Base-by-base conservation (phyloP, 2,113 vertebrate species). In the Empidonax alnorum region DNA sequence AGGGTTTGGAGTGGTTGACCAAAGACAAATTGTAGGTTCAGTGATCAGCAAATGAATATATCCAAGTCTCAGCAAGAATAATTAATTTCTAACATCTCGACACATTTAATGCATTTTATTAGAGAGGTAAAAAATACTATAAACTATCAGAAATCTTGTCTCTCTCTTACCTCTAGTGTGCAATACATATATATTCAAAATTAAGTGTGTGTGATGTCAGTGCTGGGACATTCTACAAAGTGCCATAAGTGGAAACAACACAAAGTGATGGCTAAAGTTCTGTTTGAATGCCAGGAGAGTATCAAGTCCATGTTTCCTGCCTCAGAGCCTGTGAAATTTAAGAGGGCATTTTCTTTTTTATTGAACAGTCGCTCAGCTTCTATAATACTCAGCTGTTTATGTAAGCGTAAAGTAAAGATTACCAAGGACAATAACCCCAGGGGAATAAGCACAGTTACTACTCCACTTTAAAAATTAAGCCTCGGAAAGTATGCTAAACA, bases 311-410 rank as follows among this genome's bases (percentile, higher is more conserved):
- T 77, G 39, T 31, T 97, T 88, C 58, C 63, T 83, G 77, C 76
- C 77, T 92, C 37, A 66, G 8, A 96, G 63, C 47, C 66, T 78
- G 58, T 84, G 86, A 95, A 96, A 94, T 95, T 86, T 93, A 92
- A 95, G 66, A 88, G 55, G 39, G 22, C 46, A 12, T 89, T 94
- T 93, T 90, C 41, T 53, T 87, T 90, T 90, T 94, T 91, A 93
- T 62, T 91, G 90, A 97, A 93, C 42, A 83, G 67, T 95, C 37
- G 0, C 73, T 95, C 78, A 77, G 87, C 58, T 94, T 97, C 90
- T 93, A 71, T 77, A 96, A 91, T 53, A 95, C 67, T 94, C 89
- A 87, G 79, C 78, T 95, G 84, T 89, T 97, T 94, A 97, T 68
- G 81, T 67, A 89, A 93, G 67, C 4, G 15, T 76, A 96, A 94